A percentile compares a stretch with the other conserved stretches of the same genome.
These are phyloP conservation scores for Dasyornis broadbenti DNA, from an alignment of 2,113 vertebrate species.

Conservation along the genomic window DNA sequence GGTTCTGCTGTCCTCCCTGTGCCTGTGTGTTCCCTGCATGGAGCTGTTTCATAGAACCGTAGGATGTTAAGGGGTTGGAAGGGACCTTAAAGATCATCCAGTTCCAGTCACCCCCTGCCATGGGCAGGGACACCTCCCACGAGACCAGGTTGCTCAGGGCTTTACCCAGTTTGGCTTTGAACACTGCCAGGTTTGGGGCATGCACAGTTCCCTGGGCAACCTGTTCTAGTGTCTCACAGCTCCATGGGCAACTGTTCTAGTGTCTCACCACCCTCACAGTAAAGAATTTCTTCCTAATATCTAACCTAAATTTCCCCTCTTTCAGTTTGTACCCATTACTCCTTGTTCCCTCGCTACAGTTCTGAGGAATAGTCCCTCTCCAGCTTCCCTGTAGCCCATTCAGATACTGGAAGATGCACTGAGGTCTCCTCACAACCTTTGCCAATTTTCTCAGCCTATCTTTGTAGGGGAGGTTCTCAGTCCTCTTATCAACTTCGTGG, in stretches of 20 bases:
- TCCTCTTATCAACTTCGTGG: background rate
- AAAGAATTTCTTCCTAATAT: background rate
- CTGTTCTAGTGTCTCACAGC: background rate
- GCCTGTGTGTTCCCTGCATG: background rate
- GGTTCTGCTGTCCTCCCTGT: background rate
- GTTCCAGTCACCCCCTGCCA: rapidly evolving
- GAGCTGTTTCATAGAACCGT: background rate
- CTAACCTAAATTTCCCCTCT: too few relatives aligned
- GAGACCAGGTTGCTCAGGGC: background rate
- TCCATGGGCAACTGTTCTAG: background rate
- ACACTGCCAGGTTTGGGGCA: background rate
- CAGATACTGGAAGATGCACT: background rate
- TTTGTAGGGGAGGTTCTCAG: background rate
- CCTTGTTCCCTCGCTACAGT: rapidly evolving
- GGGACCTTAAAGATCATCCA: background rate
- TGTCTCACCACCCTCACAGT: background rate
- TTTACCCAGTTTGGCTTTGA: background rate
- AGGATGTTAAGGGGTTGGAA: background rate
- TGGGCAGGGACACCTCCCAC: rapidly evolving
- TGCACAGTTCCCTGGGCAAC: background rate
- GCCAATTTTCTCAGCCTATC: background rate
- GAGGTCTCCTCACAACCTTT: background rate
- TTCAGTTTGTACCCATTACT: background rate
- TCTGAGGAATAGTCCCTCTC: background rate
- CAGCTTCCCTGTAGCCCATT: background rate